These are phyloP conservation scores for Enteromius unitaeniatus DNA, from an alignment of 2,797 vertebrate genomes.

Conservation along the genomic window DNA sequence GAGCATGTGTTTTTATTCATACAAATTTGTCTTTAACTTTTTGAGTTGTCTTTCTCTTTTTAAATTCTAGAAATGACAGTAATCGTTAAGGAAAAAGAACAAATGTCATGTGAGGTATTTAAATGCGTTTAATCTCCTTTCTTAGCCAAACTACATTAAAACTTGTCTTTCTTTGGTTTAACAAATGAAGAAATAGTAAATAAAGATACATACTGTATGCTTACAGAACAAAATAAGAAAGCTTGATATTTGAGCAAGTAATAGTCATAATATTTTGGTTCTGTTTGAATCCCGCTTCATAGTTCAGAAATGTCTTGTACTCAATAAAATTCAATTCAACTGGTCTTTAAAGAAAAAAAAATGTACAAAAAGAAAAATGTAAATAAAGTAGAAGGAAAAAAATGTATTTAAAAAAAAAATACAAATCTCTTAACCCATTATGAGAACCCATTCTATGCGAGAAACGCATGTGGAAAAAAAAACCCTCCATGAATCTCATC, in stretches of 20 bases:
- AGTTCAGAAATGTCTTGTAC: not conserved
- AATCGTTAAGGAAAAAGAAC: not conserved
- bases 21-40: not conserved
- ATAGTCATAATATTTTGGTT: not conserved
- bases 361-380: not conserved
- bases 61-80: not conserved
- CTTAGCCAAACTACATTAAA: slow-evolving; percentile 43
- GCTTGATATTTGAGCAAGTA: not conserved
- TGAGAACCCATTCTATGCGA: no score
- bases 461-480: slow-evolving; percentile 55
- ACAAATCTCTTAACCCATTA: slow-evolving; percentile 1
- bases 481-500: slow-evolving; percentile 60
- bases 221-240: slow-evolving; percentile 11
- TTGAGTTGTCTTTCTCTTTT: not conserved
- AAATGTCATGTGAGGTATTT: slow-evolving; percentile 60
- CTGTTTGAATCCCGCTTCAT: not conserved
- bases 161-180: slow-evolving; percentile 55
- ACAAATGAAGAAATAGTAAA: slow-evolving; percentile 7
- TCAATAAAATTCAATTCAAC: not conserved
- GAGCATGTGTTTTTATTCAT: slow-evolving; percentile 4
- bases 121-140: slow-evolving; percentile 60
- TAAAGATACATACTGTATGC: not conserved
- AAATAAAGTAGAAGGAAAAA: not conserved
- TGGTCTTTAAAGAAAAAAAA: slow-evolving; percentile 19
- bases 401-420: not conserved